Evolutionary conservation across 2,888 invertebrate genomes (phyloP).

Genomic region (Nomada goodeniana): DNA sequence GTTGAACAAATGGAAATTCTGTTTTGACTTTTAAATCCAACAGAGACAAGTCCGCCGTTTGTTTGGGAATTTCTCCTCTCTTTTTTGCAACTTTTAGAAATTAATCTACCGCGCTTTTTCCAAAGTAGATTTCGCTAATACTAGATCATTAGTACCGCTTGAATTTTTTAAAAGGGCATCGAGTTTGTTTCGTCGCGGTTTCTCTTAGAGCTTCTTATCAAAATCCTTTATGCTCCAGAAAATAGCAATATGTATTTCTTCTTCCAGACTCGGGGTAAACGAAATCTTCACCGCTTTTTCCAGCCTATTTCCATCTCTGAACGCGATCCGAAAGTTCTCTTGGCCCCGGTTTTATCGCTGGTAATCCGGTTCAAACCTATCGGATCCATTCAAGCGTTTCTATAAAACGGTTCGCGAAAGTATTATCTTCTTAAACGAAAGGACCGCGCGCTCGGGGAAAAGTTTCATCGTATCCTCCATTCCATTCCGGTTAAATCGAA

Average conservation of each 20-base stretch:
- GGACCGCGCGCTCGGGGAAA: background rate
- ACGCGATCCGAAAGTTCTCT: background rate
- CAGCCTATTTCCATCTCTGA: slow-evolving; percentile 1
- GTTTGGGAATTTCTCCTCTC: too few species aligned
- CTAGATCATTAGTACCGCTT: too few species aligned
- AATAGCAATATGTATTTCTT: background rate
- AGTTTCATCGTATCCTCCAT: background rate
- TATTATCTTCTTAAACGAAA: slow-evolving; percentile 22
- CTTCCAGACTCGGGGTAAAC: background rate
- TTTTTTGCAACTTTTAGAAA: too few species aligned
- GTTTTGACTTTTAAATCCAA: too few species aligned
- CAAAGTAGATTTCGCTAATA: too few species aligned
- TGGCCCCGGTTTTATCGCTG: slow-evolving; percentile 11
- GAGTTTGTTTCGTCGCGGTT: too few species aligned
- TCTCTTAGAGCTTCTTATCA: too few species aligned
- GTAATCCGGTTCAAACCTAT: slow-evolving; percentile 22
- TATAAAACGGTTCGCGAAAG: slow-evolving; percentile 27
- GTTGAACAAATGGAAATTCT: too few species aligned
- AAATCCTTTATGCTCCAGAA: too few species aligned
- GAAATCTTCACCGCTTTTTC: slow-evolving; percentile 4
- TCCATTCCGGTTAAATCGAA: background rate
- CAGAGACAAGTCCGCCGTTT: too few species aligned
- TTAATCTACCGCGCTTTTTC: too few species aligned
- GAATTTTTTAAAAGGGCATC: too few species aligned
- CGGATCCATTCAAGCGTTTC: slow-evolving; percentile 25